Conservation (phyloP, 2,888 invertebrate genomes). For the Drosophila maculinotata region DNA sequence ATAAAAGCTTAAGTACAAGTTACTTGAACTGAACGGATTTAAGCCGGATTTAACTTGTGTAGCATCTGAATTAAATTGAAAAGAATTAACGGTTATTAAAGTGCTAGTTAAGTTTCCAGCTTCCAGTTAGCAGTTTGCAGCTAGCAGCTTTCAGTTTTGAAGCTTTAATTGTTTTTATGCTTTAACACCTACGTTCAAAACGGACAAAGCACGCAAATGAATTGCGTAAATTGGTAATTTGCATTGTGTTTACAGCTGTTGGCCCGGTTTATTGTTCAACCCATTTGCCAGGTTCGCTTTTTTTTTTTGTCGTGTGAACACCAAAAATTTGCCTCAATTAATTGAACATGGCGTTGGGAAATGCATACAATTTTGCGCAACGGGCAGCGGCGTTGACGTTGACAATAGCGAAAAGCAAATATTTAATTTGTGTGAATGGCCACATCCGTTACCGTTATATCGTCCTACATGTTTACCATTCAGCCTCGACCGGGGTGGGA, state of each 20-base stretch:
- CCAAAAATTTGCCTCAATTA: constrained; percentile 54
- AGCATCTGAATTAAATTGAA: background rate
- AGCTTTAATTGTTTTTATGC: background rate
- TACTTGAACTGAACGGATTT: too few species aligned
- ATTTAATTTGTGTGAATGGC: constrained; percentile 68
- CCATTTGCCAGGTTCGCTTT: background rate
- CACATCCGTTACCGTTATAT: constrained; percentile 46
- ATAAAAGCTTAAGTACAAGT: background rate
- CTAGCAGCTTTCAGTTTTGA: background rate
- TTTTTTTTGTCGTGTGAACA: background rate
- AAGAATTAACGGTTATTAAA: background rate
- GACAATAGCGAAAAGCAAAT: constrained; percentile 46
- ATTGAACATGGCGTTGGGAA: constrained; percentile 33
- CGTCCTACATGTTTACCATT: constrained; percentile 50
- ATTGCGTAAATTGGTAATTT: constrained; percentile 30
- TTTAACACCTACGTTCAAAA: constrained; percentile 2
- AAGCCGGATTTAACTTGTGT: background rate
- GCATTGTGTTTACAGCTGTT: constrained; percentile 22
- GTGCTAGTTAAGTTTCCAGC: background rate
- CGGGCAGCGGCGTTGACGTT: constrained; percentile 1
- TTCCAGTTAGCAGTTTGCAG: constrained; percentile 1
- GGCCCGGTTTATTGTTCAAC: background rate
- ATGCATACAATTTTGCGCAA: constrained; percentile 26
- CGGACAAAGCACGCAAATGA: constrained; percentile 13
- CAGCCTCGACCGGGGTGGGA: constrained; percentile 27